A percentile compares a stretch with the other conserved stretches of the same genome.
Evolutionary conservation across 2,888 invertebrate genomes (phyloP).

Genomic region (Poecilus cupreus): DNA sequence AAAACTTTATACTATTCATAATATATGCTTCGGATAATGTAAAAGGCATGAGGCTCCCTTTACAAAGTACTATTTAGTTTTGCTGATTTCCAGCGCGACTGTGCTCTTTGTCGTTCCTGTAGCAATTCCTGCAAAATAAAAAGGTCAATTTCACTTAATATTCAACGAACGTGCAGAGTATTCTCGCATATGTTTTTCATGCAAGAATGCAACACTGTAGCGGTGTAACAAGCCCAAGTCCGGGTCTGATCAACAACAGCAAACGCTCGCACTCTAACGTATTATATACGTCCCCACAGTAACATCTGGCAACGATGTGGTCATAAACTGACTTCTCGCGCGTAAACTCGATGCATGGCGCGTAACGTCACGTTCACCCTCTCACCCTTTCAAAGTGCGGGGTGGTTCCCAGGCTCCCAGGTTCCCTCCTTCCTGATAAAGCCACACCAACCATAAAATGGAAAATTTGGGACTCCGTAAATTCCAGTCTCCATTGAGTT

Average conservation of each 20-base stretch:
- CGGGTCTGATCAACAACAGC: neutral
- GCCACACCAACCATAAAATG: conserved; percentile 68
- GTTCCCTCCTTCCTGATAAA: conserved; percentile 64
- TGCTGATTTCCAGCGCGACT: too few relatives aligned
- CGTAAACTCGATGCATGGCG: conserved; percentile 64
- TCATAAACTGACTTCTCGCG: conserved; percentile 59
- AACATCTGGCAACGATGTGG: conserved; percentile 59
- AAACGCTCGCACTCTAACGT: neutral
- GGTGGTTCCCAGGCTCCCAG: too few relatives aligned
- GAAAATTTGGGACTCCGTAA: conserved; percentile 66
- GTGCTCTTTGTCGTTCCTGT: too few relatives aligned
- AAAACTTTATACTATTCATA: too few relatives aligned
- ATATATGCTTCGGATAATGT: too few relatives aligned
- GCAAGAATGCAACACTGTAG: neutral
- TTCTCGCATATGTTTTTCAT: too few relatives aligned
- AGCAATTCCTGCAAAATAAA: too few relatives aligned
- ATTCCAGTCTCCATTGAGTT: conserved; percentile 60
- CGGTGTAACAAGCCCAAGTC: neutral
- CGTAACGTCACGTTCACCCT: conserved; percentile 62
- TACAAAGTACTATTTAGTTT: too few relatives aligned
- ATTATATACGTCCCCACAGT: conserved; percentile 55
- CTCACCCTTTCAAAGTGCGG: neutral
- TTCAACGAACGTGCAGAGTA: too few relatives aligned
- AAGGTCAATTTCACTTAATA: too few relatives aligned
- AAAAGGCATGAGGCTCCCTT: too few relatives aligned